phyloP scores from a whole-genome alignment of 2,113 vertebrate genomes.

The Eidolon helvum region DNA sequence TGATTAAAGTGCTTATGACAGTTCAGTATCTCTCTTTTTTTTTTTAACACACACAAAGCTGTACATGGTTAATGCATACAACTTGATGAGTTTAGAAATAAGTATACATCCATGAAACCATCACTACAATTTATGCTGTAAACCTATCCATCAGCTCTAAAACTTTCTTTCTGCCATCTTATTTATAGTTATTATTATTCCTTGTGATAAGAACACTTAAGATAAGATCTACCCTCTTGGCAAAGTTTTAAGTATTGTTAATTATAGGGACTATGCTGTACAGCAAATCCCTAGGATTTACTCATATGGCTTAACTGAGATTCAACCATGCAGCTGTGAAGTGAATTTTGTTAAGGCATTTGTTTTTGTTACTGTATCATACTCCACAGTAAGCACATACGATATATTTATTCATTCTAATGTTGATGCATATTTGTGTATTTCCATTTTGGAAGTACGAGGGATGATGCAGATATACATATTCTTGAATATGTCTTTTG shows the following conservation, averaged over 20 bases:
- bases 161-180: not conserved
- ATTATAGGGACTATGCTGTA: not conserved
- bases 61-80: not conserved
- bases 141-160: not conserved
- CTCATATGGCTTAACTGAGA: not conserved
- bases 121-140: not conserved
- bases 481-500: not conserved
- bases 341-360: not conserved
- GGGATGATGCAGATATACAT: not conserved
- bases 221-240: not conserved
- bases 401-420: not conserved
- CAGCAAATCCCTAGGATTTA: not conserved
- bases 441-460: not conserved
- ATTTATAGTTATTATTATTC: not conserved
- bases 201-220: not conserved
- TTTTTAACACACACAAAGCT: not conserved
- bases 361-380: not conserved
- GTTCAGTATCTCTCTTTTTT: not conserved
- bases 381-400: too few relatives aligned
- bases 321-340: not conserved
- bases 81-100: not conserved
- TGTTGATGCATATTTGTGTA: not conserved
- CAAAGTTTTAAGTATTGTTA: not conserved
- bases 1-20: not conserved
- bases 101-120: not conserved